Percentiles rank a stretch among this genome's conserved stretches.
phyloP scores from a whole-genome alignment of 1,140 invertebrate genomes.

The Lamellibrachia luymesi region DNA sequence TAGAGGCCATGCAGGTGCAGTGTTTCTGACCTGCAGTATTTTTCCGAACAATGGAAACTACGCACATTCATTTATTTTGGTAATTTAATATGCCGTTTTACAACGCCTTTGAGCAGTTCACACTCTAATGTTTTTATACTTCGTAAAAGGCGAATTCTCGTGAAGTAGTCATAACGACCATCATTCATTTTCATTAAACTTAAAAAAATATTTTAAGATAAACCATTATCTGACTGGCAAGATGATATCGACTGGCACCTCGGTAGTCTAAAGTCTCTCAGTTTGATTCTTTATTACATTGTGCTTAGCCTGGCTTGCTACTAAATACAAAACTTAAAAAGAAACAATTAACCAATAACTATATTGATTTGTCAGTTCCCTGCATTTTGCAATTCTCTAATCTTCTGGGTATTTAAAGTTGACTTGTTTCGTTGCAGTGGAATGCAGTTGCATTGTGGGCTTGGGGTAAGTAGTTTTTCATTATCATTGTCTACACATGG shows the following conservation, averaged over 20 bases:
- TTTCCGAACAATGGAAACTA: not conserved
- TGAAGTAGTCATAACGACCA: too few species aligned
- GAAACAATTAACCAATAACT: not conserved
- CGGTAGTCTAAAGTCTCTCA: too few species aligned
- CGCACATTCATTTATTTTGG: not conserved
- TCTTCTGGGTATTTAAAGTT: not conserved
- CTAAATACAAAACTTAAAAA: not conserved
- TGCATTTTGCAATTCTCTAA: too few species aligned
- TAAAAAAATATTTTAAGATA: too few species aligned
- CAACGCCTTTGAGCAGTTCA: not conserved
- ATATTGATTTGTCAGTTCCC: not conserved
- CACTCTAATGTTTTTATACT: too few species aligned
- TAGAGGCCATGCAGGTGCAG: not conserved
- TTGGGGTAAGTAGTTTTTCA: conserved; percentile 72
- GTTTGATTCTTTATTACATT: too few species aligned
- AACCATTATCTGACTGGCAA: too few species aligned
- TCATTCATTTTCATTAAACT: too few species aligned
- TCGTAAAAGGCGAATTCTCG: too few species aligned
- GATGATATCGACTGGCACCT: too few species aligned
- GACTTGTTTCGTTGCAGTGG: conserved; percentile 69
- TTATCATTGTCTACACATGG: not conserved
- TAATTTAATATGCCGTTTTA: not conserved
- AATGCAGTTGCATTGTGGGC: conserved; percentile 98
- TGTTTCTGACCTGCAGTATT: not conserved
- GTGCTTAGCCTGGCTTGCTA: not conserved